Conservation (phyloP, 2,797 vertebrate species). For the Allobates femoralis region DNA sequence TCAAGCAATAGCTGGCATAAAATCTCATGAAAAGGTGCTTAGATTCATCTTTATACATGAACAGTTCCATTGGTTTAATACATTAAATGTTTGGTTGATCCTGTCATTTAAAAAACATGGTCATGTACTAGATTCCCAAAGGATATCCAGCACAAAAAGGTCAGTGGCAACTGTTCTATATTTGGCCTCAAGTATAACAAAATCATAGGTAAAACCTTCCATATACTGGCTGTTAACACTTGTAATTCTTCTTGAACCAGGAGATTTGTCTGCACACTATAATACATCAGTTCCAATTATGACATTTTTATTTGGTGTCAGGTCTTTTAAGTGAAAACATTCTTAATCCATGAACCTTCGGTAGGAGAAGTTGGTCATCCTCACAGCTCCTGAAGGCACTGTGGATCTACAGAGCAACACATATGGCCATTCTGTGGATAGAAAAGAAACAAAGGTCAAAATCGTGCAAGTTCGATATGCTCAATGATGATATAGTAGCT, state of each 20-base stretch:
- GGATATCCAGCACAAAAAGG: slow-evolving; percentile 66
- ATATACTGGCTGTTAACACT: slow-evolving; percentile 65
- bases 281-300: slow-evolving; percentile 74
- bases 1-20: slow-evolving; percentile 43
- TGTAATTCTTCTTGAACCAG: slow-evolving; percentile 47
- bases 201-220: slow-evolving; percentile 63
- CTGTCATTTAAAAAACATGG: slow-evolving; percentile 17
- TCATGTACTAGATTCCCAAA: slow-evolving; percentile 25
- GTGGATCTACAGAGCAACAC: slow-evolving; percentile 98
- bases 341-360: slow-evolving; percentile 76
- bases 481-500: neutral
- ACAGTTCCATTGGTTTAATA: slow-evolving; percentile 38
- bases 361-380: slow-evolving; percentile 68
- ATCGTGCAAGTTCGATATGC: neutral
- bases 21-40: slow-evolving; percentile 28
- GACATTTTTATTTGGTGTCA: slow-evolving; percentile 85
- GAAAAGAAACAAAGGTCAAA: slow-evolving; percentile 49
- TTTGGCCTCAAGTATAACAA: slow-evolving; percentile 65
- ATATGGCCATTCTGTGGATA: slow-evolving; percentile 89
- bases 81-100: slow-evolving; percentile 9
- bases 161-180: slow-evolving; percentile 67
- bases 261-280: slow-evolving; percentile 66
- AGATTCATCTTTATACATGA: slow-evolving; percentile 37
- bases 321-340: slow-evolving; percentile 75
- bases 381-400: slow-evolving; percentile 95